These are phyloP conservation scores for Serripes groenlandicus DNA, from an alignment of 2,888 invertebrate genomes.

Conservation along the genomic window DNA sequence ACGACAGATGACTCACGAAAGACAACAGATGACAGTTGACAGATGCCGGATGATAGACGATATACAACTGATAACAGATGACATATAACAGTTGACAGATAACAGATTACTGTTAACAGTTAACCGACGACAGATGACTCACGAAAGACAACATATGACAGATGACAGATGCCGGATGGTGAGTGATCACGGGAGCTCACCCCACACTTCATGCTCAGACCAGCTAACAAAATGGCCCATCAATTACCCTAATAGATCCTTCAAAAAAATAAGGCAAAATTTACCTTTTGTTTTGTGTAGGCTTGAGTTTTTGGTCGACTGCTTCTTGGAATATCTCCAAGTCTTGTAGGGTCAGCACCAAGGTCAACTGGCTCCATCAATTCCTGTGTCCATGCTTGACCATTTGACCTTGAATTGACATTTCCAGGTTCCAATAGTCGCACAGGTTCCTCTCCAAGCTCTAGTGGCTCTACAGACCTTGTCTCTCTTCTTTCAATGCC, in stretches of 20 bases:
- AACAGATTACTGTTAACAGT: too few relatives aligned
- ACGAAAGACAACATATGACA: too few relatives aligned
- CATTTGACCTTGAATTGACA: constrained; percentile 26
- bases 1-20: too few relatives aligned
- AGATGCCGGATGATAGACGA: too few relatives aligned
- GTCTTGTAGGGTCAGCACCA: constrained; percentile 52
- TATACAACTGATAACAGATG: too few relatives aligned
- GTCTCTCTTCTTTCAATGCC: not conserved
- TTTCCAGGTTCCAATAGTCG: constrained; percentile 50
- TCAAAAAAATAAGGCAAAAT: too few relatives aligned
- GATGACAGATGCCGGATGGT: too few relatives aligned
- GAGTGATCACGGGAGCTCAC: too few relatives aligned
- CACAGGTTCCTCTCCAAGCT: constrained; percentile 29
- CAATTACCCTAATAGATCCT: too few relatives aligned
- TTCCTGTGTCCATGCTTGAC: constrained; percentile 37
- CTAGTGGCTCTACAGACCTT: constrained; percentile 26
- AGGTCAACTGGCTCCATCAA: constrained; percentile 50
- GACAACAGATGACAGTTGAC: too few relatives aligned
- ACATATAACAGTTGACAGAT: too few relatives aligned
- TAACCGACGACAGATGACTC: too few relatives aligned
- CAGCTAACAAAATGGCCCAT: not conserved
- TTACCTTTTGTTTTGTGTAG: constrained; percentile 55
- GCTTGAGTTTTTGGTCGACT: constrained; percentile 39
- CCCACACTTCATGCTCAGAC: not conserved
- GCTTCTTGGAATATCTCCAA: constrained; percentile 31